Conservation (phyloP, 2,113 vertebrate genomes). For the Aspiorhynchus laticeps region DNA sequence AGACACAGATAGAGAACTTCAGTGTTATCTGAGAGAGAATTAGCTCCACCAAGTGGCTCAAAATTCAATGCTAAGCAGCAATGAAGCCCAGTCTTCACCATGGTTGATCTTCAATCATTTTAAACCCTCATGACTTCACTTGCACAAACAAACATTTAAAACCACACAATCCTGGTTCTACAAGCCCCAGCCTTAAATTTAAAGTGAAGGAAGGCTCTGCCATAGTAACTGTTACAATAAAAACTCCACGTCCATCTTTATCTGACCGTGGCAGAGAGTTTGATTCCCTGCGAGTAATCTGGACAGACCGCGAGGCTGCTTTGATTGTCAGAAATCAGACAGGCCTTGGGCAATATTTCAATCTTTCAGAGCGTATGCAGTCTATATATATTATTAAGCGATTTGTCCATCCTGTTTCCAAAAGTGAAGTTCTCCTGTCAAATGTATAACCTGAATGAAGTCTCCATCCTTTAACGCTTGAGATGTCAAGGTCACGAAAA, state of each 20-base stretch:
- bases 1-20: slow-evolving; percentile 30
- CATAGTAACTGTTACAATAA: background rate
- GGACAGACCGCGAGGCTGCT: background rate
- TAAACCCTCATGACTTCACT: background rate
- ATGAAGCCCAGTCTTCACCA: background rate
- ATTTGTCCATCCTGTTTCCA: slow-evolving; percentile 17
- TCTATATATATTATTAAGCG: slow-evolving; percentile 24
- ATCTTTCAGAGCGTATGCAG: background rate
- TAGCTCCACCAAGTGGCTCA: slow-evolving; percentile 60
- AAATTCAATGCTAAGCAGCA: slow-evolving; percentile 12
- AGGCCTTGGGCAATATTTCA: slow-evolving; percentile 25
- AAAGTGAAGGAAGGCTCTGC: slow-evolving; percentile 1
- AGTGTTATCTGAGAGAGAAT: slow-evolving; percentile 45
- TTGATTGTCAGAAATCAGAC: slow-evolving; percentile 18
- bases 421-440: slow-evolving; percentile 13
- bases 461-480: slow-evolving; percentile 23
- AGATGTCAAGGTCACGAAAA: slow-evolving; percentile 51
- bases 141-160: slow-evolving; percentile 17
- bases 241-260: background rate
- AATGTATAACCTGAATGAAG: slow-evolving; percentile 52
- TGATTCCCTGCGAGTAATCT: background rate
- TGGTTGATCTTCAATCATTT: slow-evolving; percentile 16
- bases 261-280: background rate
- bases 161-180: background rate
- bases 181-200: background rate